These are phyloP conservation scores for Cyclura pinguis DNA, from an alignment of 2,797 vertebrate genomes.

Conservation along the genomic window DNA sequence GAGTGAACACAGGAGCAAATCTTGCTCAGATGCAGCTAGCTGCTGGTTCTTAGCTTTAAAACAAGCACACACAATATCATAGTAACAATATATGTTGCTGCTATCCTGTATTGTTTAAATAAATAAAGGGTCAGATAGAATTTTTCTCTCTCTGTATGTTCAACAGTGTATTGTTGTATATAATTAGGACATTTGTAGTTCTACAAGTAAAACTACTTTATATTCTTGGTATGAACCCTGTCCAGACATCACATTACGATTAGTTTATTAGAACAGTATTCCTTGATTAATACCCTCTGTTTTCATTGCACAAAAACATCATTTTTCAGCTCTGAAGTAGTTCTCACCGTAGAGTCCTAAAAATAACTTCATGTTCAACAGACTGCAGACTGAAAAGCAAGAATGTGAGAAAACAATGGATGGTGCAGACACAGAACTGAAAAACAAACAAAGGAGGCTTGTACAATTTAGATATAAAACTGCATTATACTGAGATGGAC, in stretches of 20 bases:
- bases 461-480: not conserved
- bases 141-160: not conserved
- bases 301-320: constrained; percentile 31
- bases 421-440: not conserved
- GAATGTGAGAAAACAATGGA: not conserved
- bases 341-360: constrained; percentile 47
- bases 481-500: not conserved
- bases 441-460: not conserved
- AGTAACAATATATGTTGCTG: not conserved
- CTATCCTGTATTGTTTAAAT: not conserved
- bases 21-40: not conserved
- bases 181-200: constrained; percentile 3
- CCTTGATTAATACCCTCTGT: constrained; percentile 50
- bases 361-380: constrained; percentile 36
- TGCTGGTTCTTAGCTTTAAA: not conserved
- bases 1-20: not conserved
- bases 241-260: constrained; percentile 46
- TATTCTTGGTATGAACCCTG: constrained; percentile 36
- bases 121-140: not conserved
- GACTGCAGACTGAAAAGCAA: not conserved
- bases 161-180: not conserved
- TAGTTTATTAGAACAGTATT: constrained; percentile 48
- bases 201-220: constrained; percentile 16
- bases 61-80: not conserved
- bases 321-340: constrained; percentile 47